phyloP scores from a whole-genome alignment of 2,113 vertebrate species.

The Leiothrix lutea region DNA sequence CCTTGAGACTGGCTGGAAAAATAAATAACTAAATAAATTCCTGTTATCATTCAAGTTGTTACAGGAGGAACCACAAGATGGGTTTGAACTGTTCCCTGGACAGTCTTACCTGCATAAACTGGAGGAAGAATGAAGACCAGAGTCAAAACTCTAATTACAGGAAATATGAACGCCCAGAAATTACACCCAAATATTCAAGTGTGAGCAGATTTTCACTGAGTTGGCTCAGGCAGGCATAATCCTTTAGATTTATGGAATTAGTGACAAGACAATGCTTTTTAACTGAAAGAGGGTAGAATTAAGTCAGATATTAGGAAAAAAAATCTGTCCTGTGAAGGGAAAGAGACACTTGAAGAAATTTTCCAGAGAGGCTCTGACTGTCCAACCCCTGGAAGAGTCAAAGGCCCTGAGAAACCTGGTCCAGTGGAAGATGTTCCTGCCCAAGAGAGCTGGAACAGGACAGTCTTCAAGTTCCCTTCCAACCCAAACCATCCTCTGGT shows the following conservation, averaged over 20 bases:
- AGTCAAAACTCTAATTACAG: neutral
- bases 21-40: neutral
- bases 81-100: neutral
- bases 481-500: neutral
- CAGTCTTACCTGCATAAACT: neutral
- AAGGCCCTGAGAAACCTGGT: neutral
- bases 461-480: neutral
- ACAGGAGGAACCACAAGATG: neutral
- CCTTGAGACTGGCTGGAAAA: neutral
- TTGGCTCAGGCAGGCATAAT: neutral
- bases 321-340: neutral
- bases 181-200: neutral
- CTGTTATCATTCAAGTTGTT: neutral
- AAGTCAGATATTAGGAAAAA: neutral
- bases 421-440: neutral
- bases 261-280: neutral
- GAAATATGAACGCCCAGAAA: neutral
- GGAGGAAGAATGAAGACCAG: neutral
- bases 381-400: neutral
- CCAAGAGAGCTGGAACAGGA: neutral
- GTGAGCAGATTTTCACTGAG: fast-evolving
- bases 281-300: neutral
- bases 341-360: neutral
- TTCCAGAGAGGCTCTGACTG: neutral
- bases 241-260: neutral